Evolutionary conservation across 1,140 invertebrate genomes (phyloP).

Genomic region (Euwallacea fornicatus): DNA sequence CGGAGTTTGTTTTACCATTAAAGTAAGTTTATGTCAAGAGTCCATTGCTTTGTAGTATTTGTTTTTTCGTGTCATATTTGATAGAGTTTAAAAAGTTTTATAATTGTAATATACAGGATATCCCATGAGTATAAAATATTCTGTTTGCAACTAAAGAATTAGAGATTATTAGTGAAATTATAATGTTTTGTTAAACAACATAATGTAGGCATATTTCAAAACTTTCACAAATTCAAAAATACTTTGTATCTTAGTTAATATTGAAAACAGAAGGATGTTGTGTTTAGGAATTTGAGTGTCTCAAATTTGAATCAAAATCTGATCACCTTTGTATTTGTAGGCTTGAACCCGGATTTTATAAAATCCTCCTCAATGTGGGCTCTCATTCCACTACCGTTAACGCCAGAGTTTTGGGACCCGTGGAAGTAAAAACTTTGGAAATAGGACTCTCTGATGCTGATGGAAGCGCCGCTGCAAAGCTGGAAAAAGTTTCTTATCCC

Average conservation of each 20-base stretch:
- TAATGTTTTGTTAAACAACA: too few species aligned
- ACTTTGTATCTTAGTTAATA: too few species aligned
- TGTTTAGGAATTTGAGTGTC: too few species aligned
- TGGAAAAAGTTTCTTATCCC: constrained; percentile 73
- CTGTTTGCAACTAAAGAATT: too few species aligned
- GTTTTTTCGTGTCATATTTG: not conserved
- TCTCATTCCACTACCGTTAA: constrained; percentile 67
- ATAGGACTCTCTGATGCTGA: constrained; percentile 90
- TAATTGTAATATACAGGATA: too few species aligned
- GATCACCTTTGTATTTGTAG: constrained; percentile 11
- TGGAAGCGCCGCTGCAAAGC: constrained; percentile 76
- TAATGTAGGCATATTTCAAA: too few species aligned
- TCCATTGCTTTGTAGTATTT: too few species aligned
- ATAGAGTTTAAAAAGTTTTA: not conserved
- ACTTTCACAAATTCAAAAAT: too few species aligned
- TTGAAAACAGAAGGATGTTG: too few species aligned
- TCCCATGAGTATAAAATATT: too few species aligned
- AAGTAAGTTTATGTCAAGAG: constrained; percentile 51
- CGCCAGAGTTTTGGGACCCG: constrained; percentile 72
- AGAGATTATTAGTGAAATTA: too few species aligned
- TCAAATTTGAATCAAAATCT: not conserved
- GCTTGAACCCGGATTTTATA: constrained; percentile 82
- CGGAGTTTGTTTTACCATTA: constrained; percentile 79
- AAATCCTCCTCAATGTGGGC: constrained; percentile 73
- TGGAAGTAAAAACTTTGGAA: constrained; percentile 77